Evolutionary conservation across 2,888 invertebrate species (phyloP).

Genomic region (Nysson spinosus): DNA sequence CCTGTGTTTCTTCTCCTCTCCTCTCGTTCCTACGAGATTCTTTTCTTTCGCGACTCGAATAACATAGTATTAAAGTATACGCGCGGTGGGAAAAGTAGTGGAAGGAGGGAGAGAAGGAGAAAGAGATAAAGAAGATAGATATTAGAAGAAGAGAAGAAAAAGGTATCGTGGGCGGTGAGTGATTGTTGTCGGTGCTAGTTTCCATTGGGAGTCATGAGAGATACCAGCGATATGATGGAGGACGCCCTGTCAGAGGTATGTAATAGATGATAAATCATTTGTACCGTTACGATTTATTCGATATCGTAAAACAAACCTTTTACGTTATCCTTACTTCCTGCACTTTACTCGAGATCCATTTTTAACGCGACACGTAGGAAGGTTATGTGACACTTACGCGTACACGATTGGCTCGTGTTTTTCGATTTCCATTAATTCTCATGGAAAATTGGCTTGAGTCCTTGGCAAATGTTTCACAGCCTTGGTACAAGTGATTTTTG

Average conservation of each 20-base stretch:
- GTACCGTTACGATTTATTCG: conserved; percentile 1
- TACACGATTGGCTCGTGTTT: background rate
- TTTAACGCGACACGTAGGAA: background rate
- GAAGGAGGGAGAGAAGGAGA: conserved; percentile 25
- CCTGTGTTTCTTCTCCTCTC: background rate
- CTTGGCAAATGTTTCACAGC: no score
- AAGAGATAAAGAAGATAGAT: conserved; percentile 34
- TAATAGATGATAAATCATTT: conserved; percentile 37
- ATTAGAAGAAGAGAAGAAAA: conserved; percentile 34
- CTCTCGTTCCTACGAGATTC: background rate
- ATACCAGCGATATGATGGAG: conserved; percentile 72
- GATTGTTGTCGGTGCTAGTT: conserved; percentile 64
- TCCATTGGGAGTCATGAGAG: conserved; percentile 66
- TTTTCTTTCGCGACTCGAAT: background rate
- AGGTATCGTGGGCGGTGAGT: conserved; percentile 60
- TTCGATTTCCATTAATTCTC: no score
- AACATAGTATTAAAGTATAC: background rate
- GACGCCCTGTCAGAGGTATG: conserved; percentile 72
- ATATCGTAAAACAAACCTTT: background rate
- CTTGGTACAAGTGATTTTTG: no score
- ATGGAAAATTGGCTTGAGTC: no score
- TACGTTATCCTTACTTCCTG: background rate
- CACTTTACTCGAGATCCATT: background rate
- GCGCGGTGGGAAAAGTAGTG: background rate
- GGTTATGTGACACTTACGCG: background rate